These are phyloP conservation scores for Aurelia sp. DNA, from an alignment of 30 jellyfish, hydroid and myxozoan species.

Conservation along the genomic window DNA sequence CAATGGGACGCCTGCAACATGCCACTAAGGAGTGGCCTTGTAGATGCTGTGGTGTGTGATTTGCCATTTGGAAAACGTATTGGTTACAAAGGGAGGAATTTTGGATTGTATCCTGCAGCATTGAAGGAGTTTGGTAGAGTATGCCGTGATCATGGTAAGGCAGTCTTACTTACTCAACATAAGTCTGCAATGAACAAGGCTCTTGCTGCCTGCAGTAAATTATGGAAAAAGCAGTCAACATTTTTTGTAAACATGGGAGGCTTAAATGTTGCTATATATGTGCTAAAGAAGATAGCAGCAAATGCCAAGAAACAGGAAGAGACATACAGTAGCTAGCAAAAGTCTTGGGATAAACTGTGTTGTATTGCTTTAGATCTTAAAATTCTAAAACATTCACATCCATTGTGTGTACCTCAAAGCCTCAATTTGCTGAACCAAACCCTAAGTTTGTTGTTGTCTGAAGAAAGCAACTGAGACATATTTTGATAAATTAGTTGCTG, in stretches of 20 bases:
- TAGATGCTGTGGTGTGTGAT: slow-evolving; percentile 84
- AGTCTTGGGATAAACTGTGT: too few species aligned
- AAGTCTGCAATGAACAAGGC: slow-evolving; percentile 87
- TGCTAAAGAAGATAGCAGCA: slow-evolving; percentile 35
- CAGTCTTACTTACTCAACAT: slow-evolving; percentile 88
- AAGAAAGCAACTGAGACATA: too few species aligned
- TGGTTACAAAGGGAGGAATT: slow-evolving; percentile 81
- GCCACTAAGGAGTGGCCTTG: slow-evolving; percentile 83
- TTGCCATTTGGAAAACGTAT: slow-evolving; percentile 93
- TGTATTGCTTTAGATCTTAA: too few species aligned
- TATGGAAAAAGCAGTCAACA: slow-evolving; percentile 75
- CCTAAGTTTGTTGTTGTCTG: too few species aligned
- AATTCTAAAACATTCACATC: too few species aligned
- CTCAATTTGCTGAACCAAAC: too few species aligned
- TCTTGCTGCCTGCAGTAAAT: slow-evolving; percentile 9
- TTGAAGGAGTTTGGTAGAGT: slow-evolving; percentile 86
- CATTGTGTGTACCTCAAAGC: too few species aligned
- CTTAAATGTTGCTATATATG: slow-evolving; percentile 84
- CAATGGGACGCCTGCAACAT: slow-evolving; percentile 89
- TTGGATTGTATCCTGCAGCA: slow-evolving; percentile 81
- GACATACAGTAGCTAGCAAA: too few species aligned
- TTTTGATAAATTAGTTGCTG: too few species aligned
- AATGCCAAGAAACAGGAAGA: too few species aligned
- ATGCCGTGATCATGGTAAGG: slow-evolving; percentile 78
- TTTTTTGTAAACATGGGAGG: slow-evolving; percentile 94